Percentiles rank a stretch among this genome's conserved stretches.
Evolutionary conservation across 2,888 invertebrate species (phyloP).

Genomic region (Sialis fuliginosa): DNA sequence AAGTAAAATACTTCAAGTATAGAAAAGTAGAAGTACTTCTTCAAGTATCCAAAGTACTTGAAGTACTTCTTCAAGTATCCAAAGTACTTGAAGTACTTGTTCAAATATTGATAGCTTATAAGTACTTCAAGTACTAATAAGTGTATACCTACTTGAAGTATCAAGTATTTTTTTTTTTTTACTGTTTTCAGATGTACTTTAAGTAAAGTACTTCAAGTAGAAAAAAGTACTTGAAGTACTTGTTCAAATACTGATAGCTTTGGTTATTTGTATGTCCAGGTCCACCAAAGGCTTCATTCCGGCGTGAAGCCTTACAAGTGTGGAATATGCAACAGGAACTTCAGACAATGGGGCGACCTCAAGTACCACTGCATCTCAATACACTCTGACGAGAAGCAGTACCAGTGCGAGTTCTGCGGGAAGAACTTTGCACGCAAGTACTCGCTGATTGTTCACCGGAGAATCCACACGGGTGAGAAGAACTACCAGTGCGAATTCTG

Average conservation of each 20-base stretch:
- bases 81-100: no score
- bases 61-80: no score
- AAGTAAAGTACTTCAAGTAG: no score
- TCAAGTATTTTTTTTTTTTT: not conserved
- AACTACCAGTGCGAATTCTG: conserved; percentile 79
- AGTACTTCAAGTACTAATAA: no score
- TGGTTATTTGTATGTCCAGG: conserved; percentile 22
- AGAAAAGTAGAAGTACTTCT: no score
- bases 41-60: not conserved
- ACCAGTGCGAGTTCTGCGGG: conserved; percentile 77
- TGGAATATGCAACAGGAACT: conserved; percentile 56
- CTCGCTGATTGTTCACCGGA: conserved; percentile 65
- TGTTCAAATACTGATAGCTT: not conserved
- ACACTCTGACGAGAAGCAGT: conserved; percentile 64
- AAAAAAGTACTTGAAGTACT: not conserved
- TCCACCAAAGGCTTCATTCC: conserved; percentile 64
- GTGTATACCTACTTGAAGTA: no score
- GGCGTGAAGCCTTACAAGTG: conserved; percentile 77
- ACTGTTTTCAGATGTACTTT: no score
- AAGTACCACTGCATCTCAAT: conserved; percentile 72
- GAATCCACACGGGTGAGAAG: conserved; percentile 74
- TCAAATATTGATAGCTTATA: no score
- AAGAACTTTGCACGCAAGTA: conserved; percentile 80
- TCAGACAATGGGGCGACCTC: conserved; percentile 77
- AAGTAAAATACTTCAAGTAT: no score